These are phyloP conservation scores for Clistopyga incitator DNA, from an alignment of 2,888 invertebrate genomes.

Conservation along the genomic window DNA sequence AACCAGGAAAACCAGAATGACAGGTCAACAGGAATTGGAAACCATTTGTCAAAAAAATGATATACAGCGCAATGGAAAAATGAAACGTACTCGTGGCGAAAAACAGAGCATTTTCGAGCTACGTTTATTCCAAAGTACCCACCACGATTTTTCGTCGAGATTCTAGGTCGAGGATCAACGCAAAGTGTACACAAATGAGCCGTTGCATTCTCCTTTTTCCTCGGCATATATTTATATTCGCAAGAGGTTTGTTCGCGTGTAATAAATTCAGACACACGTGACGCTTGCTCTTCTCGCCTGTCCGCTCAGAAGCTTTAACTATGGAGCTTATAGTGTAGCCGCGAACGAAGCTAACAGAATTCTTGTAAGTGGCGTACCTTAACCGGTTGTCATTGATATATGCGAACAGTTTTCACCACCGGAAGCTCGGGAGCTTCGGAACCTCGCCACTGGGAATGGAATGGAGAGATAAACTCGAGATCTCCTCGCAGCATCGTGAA, in stretches of 20 bases:
- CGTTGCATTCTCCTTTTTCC: background rate
- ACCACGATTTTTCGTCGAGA: background rate
- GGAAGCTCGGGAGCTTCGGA: background rate
- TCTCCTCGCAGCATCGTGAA: constrained; percentile 13
- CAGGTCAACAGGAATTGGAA: background rate
- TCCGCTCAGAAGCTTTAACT: background rate
- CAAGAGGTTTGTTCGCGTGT: background rate
- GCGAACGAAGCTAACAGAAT: background rate
- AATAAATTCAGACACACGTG: background rate
- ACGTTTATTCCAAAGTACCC: background rate
- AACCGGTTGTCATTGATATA: constrained; percentile 38
- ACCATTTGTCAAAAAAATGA: background rate
- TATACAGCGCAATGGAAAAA: background rate
- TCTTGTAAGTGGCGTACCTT: constrained; percentile 24
- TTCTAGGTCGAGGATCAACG: constrained; percentile 3
- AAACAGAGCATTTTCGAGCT: background rate
- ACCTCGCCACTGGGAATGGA: background rate
- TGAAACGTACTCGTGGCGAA: background rate
- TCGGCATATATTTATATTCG: background rate
- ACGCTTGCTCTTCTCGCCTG: background rate
- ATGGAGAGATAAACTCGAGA: constrained; percentile 25
- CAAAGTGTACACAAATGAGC: background rate
- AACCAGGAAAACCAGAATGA: too few relatives aligned
- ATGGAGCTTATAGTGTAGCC: background rate
- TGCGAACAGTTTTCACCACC: constrained; percentile 11